Evolutionary conservation across 2,888 invertebrate genomes (phyloP).

Genomic region (Diarsia rubi): DNA sequence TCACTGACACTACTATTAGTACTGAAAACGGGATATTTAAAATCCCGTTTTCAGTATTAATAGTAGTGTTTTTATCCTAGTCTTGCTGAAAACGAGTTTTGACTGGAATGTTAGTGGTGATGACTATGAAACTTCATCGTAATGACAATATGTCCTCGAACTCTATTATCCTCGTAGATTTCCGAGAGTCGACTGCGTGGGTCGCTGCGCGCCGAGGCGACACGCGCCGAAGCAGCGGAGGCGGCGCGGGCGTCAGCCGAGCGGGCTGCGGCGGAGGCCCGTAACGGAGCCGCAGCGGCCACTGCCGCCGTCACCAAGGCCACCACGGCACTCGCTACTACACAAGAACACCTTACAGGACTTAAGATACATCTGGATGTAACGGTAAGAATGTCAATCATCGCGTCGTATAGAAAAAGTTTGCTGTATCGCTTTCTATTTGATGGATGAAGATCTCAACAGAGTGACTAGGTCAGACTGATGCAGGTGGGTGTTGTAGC

Average conservation of each 20-base stretch:
- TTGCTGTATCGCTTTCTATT: neutral
- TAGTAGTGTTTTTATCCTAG: too few species aligned
- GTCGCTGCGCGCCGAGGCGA: conserved; percentile 77
- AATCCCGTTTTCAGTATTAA: too few species aligned
- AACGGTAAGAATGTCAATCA: conserved; percentile 69
- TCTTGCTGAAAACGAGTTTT: too few species aligned
- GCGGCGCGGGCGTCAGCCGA: conserved; percentile 78
- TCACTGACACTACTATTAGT: too few species aligned
- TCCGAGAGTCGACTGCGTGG: conserved; percentile 83
- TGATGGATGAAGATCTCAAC: neutral
- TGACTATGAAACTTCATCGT: conserved; percentile 3
- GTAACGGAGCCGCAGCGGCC: conserved; percentile 81
- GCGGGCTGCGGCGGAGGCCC: conserved; percentile 79
- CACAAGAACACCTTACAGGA: conserved; percentile 78
- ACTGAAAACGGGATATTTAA: too few species aligned
- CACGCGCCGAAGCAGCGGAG: conserved; percentile 83
- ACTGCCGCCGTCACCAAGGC: conserved; percentile 80
- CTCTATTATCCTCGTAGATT: conserved; percentile 67
- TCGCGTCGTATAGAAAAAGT: neutral
- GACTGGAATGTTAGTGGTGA: neutral
- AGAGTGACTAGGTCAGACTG: neutral
- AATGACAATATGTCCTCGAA: neutral
- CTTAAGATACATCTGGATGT: conserved; percentile 82
- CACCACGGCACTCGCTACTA: conserved; percentile 74
- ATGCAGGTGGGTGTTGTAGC: too few species aligned